Conservation (phyloP, 2,797 vertebrate genomes). For the Ispidina picta region DNA sequence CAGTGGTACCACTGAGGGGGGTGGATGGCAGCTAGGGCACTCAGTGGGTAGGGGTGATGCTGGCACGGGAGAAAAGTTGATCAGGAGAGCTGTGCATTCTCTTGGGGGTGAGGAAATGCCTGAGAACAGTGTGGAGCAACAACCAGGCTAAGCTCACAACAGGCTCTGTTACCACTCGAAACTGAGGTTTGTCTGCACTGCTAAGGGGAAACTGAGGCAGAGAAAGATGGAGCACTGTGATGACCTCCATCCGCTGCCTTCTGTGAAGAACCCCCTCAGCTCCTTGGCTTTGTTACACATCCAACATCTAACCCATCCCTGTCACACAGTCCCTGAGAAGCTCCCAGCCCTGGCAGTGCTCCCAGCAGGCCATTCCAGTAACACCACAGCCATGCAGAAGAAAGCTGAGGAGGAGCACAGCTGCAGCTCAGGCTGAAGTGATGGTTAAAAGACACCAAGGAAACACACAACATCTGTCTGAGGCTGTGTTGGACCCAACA, state of each 20-base stretch:
- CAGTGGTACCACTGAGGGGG: not conserved
- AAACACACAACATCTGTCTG: not conserved
- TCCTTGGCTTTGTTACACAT: not conserved
- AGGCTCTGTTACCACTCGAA: not conserved
- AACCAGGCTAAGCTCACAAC: not conserved
- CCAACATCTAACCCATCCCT: not conserved
- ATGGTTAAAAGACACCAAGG: not conserved
- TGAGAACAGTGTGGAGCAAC: not conserved
- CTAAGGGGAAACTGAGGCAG: not conserved
- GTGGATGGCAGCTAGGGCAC: not conserved
- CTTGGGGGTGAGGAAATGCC: not conserved
- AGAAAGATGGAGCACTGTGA: not conserved
- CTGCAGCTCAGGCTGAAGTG: not conserved
- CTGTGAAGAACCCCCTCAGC: rapidly evolving
- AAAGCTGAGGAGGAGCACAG: not conserved
- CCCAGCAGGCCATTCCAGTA: no score
- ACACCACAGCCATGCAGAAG: rapidly evolving
- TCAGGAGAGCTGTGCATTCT: not conserved
- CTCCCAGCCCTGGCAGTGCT: not conserved
- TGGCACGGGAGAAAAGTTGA: not conserved
- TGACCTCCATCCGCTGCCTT: rapidly evolving
- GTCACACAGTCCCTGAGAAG: not conserved
- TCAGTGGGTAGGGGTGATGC: not conserved
- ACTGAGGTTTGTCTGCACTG: not conserved
- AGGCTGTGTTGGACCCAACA: not conserved